Percentiles rank a stretch among this genome's conserved stretches.
These are phyloP conservation scores for Brotula barbata DNA, from an alignment of 2,797 vertebrate genomes.

Conservation along the genomic window DNA sequence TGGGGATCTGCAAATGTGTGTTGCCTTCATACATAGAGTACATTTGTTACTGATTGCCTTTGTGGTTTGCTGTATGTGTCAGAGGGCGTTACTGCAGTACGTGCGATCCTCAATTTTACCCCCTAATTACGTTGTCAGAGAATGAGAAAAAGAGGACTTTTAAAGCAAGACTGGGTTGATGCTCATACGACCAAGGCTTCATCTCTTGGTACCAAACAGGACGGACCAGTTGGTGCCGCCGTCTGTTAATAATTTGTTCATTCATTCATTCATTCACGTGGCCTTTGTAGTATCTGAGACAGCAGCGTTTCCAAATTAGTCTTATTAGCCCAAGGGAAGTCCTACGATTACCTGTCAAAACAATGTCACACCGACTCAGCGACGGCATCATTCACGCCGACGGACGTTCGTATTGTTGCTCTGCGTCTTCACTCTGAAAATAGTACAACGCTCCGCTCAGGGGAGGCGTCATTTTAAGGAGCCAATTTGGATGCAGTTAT, in stretches of 20 bases:
- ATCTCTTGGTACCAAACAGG: slow-evolving; percentile 27
- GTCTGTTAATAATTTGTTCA: not conserved
- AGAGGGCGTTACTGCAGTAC: slow-evolving; percentile 26
- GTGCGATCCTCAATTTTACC: slow-evolving; percentile 20
- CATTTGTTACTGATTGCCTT: not conserved
- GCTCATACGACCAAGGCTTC: slow-evolving; percentile 36
- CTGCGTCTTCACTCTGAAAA: not conserved
- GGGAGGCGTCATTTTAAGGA: not conserved
- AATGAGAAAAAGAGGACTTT: slow-evolving; percentile 53
- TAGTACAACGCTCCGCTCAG: too few relatives aligned
- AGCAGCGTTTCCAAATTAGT: not conserved
- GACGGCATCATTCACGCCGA: not conserved
- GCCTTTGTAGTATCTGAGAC: not conserved
- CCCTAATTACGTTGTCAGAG: slow-evolving; percentile 42
- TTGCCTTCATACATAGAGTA: not conserved
- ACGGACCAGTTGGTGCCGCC: not conserved
- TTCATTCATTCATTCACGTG: not conserved
- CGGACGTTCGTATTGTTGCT: not conserved
- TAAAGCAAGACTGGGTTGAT: slow-evolving; percentile 57
- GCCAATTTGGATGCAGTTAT: too few relatives aligned
- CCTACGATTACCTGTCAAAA: not conserved
- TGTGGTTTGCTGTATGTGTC: slow-evolving; percentile 1
- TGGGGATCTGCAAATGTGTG: slow-evolving; percentile 9
- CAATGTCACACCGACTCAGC: not conserved
- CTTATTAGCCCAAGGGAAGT: not conserved